A percentile compares a stretch with the other conserved stretches of the same genome.
Evolutionary conservation across 2,888 invertebrate species (phyloP).

Genomic region (Philereme vetulata): DNA sequence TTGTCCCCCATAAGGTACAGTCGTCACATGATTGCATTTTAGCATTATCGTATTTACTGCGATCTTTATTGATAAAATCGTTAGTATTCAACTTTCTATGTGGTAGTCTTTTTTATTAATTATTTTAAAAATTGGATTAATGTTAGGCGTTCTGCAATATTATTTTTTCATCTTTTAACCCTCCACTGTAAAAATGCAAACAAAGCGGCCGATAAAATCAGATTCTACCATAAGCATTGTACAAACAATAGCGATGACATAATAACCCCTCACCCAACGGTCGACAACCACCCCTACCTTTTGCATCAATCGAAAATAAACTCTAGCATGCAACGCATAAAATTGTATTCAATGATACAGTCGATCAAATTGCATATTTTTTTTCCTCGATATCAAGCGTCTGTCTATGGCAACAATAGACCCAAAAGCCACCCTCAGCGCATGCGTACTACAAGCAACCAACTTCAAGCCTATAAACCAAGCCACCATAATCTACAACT

Average conservation of each 20-base stretch:
- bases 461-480: constrained; percentile 73
- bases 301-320: constrained; percentile 48
- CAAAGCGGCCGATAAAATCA: constrained; percentile 24
- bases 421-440: constrained; percentile 67
- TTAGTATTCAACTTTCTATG: no score
- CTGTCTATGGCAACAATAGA: constrained; percentile 73
- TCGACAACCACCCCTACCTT: constrained; percentile 10
- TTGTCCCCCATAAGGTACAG: no score
- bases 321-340: constrained; percentile 53
- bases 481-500: constrained; percentile 73
- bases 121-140: constrained; percentile 4
- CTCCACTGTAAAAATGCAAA: constrained; percentile 34
- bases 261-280: constrained; percentile 57
- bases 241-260: constrained; percentile 60
- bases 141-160: constrained; percentile 19
- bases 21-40: no score
- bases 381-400: constrained; percentile 60
- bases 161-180: constrained; percentile 34
- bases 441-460: constrained; percentile 61
- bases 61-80: no score
- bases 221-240: constrained; percentile 37
- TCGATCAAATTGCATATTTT: constrained; percentile 44
- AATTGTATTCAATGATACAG: constrained; percentile 47
- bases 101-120: no score
- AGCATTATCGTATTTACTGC: no score